phyloP scores from a whole-genome alignment of 2,113 vertebrate species.

The Myrmecophaga tridactyla region DNA sequence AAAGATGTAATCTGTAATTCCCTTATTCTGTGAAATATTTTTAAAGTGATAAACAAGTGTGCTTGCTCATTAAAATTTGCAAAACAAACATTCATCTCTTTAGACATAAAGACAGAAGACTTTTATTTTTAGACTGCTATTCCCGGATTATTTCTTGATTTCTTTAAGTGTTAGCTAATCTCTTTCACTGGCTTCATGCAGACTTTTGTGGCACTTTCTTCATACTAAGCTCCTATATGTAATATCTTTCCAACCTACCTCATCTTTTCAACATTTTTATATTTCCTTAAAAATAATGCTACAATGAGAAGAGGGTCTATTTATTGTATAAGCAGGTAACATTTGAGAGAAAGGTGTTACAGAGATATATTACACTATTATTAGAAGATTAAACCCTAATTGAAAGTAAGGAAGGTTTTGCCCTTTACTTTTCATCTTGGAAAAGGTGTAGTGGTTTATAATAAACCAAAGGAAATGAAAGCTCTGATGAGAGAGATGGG shows the following conservation, averaged over 20 bases:
- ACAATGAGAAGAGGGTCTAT: background rate
- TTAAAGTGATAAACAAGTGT: background rate
- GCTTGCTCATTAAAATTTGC: background rate
- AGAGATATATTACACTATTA: background rate
- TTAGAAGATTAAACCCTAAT: conserved; percentile 44
- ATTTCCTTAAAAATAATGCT: background rate
- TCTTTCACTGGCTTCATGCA: background rate
- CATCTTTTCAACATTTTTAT: background rate
- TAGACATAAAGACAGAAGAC: background rate
- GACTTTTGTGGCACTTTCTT: background rate
- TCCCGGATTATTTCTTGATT: background rate
- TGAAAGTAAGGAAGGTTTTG: conserved; percentile 55
- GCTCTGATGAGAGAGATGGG: conserved; percentile 69
- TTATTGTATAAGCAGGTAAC: background rate
- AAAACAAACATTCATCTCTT: background rate
- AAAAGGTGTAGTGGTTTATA: conserved; percentile 61
- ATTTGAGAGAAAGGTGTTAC: background rate
- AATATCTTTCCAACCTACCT: background rate
- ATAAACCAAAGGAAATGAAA: conserved; percentile 83
- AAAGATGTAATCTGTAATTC: background rate
- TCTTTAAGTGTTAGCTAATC: background rate
- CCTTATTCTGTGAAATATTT: background rate
- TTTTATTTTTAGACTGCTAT: conserved; percentile 30
- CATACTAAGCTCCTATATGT: background rate
- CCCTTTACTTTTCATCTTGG: conserved; percentile 65